A percentile compares a stretch with the other conserved stretches of the same genome.
These are phyloP conservation scores for Eupithecia vulgata DNA, from an alignment of 2,888 invertebrate genomes.

Conservation along the genomic window DNA sequence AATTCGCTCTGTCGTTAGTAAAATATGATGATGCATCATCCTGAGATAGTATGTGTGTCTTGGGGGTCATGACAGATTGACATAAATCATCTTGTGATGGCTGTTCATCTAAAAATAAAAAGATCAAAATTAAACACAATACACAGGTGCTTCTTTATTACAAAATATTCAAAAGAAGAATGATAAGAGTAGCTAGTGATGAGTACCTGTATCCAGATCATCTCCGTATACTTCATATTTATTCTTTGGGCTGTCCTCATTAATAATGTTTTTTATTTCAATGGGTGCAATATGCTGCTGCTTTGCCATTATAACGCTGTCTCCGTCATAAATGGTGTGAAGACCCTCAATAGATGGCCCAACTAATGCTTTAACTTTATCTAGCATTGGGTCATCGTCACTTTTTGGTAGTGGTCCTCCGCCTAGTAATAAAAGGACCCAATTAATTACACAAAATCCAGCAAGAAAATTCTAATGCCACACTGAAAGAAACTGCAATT, in stretches of 20 bases:
- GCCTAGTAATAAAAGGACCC: not conserved
- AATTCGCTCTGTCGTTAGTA: not conserved
- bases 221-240: too few species aligned
- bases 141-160: not conserved
- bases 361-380: too few species aligned
- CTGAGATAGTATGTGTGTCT: conserved; percentile 1
- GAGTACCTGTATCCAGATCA: too few species aligned
- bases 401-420: not conserved
- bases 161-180: too few species aligned
- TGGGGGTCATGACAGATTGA: not conserved
- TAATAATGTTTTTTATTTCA: not conserved
- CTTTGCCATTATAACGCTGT: not conserved
- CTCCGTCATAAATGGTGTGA: not conserved
- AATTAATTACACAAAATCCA: not conserved
- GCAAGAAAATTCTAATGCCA: too few species aligned
- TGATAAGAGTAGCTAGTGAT: too few species aligned
- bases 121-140: conserved; percentile 1
- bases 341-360: not conserved
- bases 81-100: not conserved
- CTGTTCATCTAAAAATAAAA: not conserved
- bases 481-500: not conserved
- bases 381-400: not conserved
- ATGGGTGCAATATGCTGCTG: not conserved
- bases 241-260: too few species aligned
- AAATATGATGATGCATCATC: not conserved